Evolutionary conservation across 2,797 vertebrate genomes (phyloP).

Genomic region (Diceros bicornis): DNA sequence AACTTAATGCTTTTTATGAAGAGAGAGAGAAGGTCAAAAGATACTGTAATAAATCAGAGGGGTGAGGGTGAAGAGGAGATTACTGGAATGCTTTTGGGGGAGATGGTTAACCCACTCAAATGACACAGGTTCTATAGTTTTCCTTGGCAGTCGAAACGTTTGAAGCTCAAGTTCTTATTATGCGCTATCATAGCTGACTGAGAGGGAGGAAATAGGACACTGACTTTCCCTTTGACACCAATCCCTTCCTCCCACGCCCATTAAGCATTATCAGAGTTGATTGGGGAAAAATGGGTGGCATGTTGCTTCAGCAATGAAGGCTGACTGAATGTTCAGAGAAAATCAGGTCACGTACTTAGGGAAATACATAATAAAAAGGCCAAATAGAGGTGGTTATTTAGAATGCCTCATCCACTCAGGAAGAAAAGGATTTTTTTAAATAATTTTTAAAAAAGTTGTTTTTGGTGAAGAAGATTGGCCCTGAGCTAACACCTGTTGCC

Average conservation of each 20-base stretch:
- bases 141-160: not conserved
- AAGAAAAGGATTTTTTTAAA: not conserved
- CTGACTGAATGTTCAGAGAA: not conserved
- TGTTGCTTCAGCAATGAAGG: not conserved
- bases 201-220: not conserved
- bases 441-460: no score
- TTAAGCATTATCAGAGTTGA: not conserved
- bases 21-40: slow-evolving; percentile 72
- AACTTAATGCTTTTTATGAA: slow-evolving; percentile 63
- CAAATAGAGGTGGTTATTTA: not conserved
- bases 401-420: not conserved
- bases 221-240: not conserved
- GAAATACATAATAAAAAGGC: not conserved
- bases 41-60: slow-evolving; percentile 46
- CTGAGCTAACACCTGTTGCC: no score
- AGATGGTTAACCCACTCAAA: slow-evolving; percentile 12
- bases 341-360: not conserved
- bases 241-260: not conserved
- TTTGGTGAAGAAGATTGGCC: no score
- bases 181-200: not conserved
- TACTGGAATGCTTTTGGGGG: slow-evolving; percentile 21
- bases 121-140: not conserved
- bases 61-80: not conserved
- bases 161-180: slow-evolving; percentile 52
- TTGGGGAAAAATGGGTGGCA: not conserved